phyloP scores from a whole-genome alignment of 1,140 invertebrate species.

The Atta colombica region DNA sequence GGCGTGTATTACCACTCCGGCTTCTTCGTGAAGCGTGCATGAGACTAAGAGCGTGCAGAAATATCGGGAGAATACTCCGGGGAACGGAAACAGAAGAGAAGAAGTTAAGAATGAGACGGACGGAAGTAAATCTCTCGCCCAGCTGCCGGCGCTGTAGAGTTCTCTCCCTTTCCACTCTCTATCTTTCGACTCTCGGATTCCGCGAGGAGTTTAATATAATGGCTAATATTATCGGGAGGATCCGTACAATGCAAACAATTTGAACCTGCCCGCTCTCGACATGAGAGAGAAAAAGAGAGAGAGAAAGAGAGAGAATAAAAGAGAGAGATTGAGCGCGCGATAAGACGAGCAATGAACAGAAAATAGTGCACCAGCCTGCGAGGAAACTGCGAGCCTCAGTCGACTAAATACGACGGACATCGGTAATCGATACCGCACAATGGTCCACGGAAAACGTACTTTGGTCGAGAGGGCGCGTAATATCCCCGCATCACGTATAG shows the following conservation, averaged over 20 bases:
- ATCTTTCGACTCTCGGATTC: constrained; percentile 70
- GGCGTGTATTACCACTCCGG: constrained; percentile 40
- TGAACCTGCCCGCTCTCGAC: constrained; percentile 65
- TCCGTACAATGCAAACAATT: constrained; percentile 82
- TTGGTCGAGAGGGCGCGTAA: constrained; percentile 40
- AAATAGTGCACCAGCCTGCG: constrained; percentile 67
- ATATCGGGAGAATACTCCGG: constrained; percentile 30
- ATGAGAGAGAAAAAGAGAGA: not conserved
- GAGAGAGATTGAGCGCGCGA: constrained; percentile 60
- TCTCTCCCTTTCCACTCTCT: constrained; percentile 63
- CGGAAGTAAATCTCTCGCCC: constrained; percentile 67
- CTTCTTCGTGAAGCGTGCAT: constrained; percentile 38
- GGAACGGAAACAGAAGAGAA: constrained; percentile 45
- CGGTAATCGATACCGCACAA: constrained; percentile 78
- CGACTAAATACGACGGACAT: constrained; percentile 77
- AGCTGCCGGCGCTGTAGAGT: constrained; percentile 50
- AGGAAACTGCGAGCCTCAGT: constrained; percentile 69
- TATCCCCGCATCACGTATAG: constrained; percentile 26
- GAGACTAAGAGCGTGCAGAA: constrained; percentile 42
- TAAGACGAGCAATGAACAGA: constrained; percentile 77
- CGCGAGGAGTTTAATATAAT: constrained; percentile 81
- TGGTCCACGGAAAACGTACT: constrained; percentile 68
- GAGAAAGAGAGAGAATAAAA: not conserved
- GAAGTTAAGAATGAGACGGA: constrained; percentile 50
- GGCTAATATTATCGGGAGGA: constrained; percentile 79